Base-by-base conservation (phyloP, 2,797 vertebrate species). In the Phaenicophaeus curvirostris region DNA sequence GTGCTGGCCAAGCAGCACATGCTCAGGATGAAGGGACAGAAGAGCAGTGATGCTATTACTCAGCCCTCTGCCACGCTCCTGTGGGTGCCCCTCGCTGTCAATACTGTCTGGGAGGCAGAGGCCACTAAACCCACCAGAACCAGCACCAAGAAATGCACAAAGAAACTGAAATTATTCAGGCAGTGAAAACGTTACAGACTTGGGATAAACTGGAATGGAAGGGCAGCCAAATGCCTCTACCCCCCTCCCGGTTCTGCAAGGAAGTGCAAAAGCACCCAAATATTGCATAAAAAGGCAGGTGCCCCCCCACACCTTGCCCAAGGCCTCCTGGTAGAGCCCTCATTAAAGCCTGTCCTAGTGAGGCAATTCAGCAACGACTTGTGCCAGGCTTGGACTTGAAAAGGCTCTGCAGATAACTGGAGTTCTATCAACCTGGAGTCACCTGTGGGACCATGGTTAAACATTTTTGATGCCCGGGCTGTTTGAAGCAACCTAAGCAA, bases 131-230 rank as follows among this genome's bases (percentile, higher is more conserved):
- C 44, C 4, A 10, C 54, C 66, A 89, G 75, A 95, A 95, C 85
- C 76, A 50, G 25, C 86, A 85, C 42, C 62, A 81, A 81, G 91
- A 94, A 94, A 73, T 31, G 17, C 66, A 50, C 42, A 31, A 89
- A 61, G 62, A 90, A 94, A 73, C 62, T n/a, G 68, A 94, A 93
- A 71, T 46, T 35, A 71, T 90, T 68, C 68, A 85, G 57, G 41
- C 44, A 83, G 23, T 7, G 3, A 95, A 95, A 92, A n/a, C n/a
- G n/a, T n/a, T n/a, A n/a, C n/a, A n/a, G n/a, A n/a, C n/a, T n/a
- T n/a, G n/a, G n/a, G n/a, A n/a, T n/a, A n/a, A n/a, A 77, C 17
- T 58, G 50, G 30, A 80, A 80, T 3, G 9, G 30, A 35, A 77
- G 25, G 75, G 30, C 15, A 71, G 53, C 20, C 37, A 71, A 28